These are phyloP conservation scores for Saxidomus purpurata DNA, from an alignment of 1,140 invertebrate genomes.

Conservation along the genomic window DNA sequence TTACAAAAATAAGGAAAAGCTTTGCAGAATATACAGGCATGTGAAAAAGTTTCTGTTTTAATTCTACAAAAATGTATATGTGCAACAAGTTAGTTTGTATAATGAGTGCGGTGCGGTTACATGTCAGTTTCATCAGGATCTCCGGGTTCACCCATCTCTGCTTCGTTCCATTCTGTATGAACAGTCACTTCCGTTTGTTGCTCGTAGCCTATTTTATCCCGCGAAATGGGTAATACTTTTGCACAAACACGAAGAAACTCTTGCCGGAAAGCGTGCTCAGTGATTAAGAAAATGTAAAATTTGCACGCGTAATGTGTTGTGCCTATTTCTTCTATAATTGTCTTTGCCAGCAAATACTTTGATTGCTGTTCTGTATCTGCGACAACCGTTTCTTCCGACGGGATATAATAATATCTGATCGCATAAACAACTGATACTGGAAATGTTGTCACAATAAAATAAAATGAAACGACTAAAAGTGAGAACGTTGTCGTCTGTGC, in stretches of 20 bases:
- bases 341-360: slow-evolving; percentile 69
- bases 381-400: slow-evolving; percentile 55
- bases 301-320: slow-evolving; percentile 82
- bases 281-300: slow-evolving; percentile 79
- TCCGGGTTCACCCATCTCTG: neutral
- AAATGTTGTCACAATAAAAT: slow-evolving; percentile 80
- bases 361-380: slow-evolving; percentile 68
- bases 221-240: neutral
- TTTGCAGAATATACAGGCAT: too few species aligned
- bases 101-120: too few species aligned
- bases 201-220: neutral
- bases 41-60: too few species aligned
- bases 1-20: too few species aligned
- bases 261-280: slow-evolving; percentile 70
- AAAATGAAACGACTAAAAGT: slow-evolving; percentile 82
- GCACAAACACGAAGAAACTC: slow-evolving; percentile 30
- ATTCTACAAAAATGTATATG: too few species aligned
- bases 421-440: slow-evolving; percentile 81
- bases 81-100: too few species aligned
- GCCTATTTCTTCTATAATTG: slow-evolving; percentile 79
- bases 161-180: slow-evolving; percentile 36
- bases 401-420: slow-evolving; percentile 71
- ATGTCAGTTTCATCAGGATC: slow-evolving; percentile 37
- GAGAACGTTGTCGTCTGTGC: slow-evolving; percentile 78
- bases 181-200: slow-evolving; percentile 33